These are phyloP conservation scores for Drosophila koepferae DNA, from an alignment of 2,888 invertebrate species.

Conservation along the genomic window DNA sequence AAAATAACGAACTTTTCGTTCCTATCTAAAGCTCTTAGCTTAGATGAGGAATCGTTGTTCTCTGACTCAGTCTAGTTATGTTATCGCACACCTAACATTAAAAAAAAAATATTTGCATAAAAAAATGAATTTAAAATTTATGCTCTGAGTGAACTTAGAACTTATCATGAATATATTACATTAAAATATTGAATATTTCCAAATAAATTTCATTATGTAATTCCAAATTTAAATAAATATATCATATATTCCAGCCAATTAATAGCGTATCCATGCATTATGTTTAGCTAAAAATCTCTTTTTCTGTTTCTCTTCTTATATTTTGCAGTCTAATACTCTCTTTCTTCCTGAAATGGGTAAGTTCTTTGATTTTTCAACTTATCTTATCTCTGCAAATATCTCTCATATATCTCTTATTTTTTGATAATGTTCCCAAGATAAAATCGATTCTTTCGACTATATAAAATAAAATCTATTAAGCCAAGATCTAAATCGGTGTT, in stretches of 20 bases:
- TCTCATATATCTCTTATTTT: not conserved
- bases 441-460: conserved; percentile 1
- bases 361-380: not conserved
- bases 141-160: too few relatives aligned
- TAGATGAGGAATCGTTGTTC: not conserved
- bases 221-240: too few relatives aligned
- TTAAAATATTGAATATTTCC: too few relatives aligned
- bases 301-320: not conserved
- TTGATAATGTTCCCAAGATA: not conserved
- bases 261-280: not conserved
- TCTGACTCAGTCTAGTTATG: not conserved
- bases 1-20: not conserved
- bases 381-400: conserved; percentile 9
- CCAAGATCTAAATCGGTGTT: conserved; percentile 2
- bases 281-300: not conserved
- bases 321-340: not conserved
- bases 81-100: too few relatives aligned
- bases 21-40: not conserved
- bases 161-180: too few relatives aligned
- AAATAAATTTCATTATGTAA: too few relatives aligned
- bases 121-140: too few relatives aligned
- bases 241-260: too few relatives aligned
- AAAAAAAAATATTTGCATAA: too few relatives aligned
- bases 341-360: not conserved
- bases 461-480: conserved; percentile 6